phyloP scores from a whole-genome alignment of 2,797 vertebrate species.

The Acanthornis magna region DNA sequence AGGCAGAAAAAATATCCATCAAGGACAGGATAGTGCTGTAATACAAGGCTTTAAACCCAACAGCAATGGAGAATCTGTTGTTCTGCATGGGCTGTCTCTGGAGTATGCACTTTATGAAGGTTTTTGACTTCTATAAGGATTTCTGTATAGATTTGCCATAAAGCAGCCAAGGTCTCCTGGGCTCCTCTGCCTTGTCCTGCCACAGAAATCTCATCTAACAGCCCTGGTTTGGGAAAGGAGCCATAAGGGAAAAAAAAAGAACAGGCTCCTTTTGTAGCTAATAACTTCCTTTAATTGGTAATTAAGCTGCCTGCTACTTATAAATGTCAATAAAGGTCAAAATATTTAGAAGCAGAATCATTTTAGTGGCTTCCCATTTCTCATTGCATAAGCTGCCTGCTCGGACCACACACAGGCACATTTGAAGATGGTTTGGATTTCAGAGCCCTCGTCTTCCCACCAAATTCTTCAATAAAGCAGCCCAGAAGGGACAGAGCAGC shows the following conservation, averaged over 20 bases:
- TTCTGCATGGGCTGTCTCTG: not conserved
- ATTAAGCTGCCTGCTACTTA: constrained; percentile 69
- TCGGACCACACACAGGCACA: constrained; percentile 55
- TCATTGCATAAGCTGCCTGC: constrained; percentile 54
- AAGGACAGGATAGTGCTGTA: not conserved
- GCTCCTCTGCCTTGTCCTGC: constrained; percentile 26
- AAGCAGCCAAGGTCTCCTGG: not conserved
- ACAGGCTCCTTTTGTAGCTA: constrained; percentile 67
- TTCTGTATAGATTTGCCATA: not conserved
- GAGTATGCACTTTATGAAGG: not conserved
- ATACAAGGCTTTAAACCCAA: not conserved
- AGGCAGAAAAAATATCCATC: not conserved
- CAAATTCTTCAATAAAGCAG: not conserved
- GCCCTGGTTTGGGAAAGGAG: constrained; percentile 47
- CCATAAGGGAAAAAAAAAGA: constrained; percentile 17
- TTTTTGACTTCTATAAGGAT: not conserved
- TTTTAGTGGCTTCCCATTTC: constrained; percentile 66
- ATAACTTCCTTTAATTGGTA: constrained; percentile 70
- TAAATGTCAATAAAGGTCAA: constrained; percentile 71
- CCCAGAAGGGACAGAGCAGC: constrained; percentile 58
- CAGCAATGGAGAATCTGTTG: not conserved
- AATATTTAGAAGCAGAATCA: constrained; percentile 68
- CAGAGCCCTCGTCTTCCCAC: constrained; percentile 50
- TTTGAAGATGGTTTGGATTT: constrained; percentile 56
- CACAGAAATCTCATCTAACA: constrained; percentile 24